Base-by-base conservation (phyloP, 2,888 invertebrate genomes). In the Xestia ashworthii region DNA sequence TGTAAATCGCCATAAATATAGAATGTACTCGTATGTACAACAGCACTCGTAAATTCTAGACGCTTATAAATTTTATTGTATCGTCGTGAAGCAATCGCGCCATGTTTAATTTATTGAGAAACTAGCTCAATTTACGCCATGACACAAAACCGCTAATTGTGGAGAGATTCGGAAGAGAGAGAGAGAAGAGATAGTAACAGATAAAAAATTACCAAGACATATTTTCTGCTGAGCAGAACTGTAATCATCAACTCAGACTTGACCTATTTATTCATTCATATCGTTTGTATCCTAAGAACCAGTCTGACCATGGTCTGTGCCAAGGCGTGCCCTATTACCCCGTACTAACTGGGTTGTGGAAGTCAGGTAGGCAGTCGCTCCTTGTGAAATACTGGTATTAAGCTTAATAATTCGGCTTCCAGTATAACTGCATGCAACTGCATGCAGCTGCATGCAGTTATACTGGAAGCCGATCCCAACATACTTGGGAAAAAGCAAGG, bases 51-150 rank as follows among this genome's bases (percentile, higher is more conserved):
- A 50, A 66, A 66, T 44, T 16, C 6, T 66, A 22, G 50, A 38
- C 16, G 14, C n/a, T 41, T 19, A 78, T 76, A 55, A 44, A 72
- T 69, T 50, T 53, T 53, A 80, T 50, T 80, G 64, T 69, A 14
- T 22, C 50, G 32, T 64, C 32, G 41, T 65, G 81, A 16, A 48
- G 48, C 19, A 78, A 58, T 50, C 58, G 25, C 25, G 50, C 9
- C 58, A 48, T 48, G 41, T 62, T 41, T 53, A 44, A 69, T 70
- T 79, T 3, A 77, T 62, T 69, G 66, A 48, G 9, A 69, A 25
- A 78, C 25, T 38, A 53, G 22, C 19, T 55, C 65, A 48, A 76
- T 76, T 48, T 58, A 32, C 25, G 11, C 32, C 32, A 32, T 32
- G 32, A 32, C 32, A 32, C 32, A 32, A 32, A 32, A 32, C 32